phyloP scores from a whole-genome alignment of 2,113 vertebrate species.

The Lipophrys pholis region DNA sequence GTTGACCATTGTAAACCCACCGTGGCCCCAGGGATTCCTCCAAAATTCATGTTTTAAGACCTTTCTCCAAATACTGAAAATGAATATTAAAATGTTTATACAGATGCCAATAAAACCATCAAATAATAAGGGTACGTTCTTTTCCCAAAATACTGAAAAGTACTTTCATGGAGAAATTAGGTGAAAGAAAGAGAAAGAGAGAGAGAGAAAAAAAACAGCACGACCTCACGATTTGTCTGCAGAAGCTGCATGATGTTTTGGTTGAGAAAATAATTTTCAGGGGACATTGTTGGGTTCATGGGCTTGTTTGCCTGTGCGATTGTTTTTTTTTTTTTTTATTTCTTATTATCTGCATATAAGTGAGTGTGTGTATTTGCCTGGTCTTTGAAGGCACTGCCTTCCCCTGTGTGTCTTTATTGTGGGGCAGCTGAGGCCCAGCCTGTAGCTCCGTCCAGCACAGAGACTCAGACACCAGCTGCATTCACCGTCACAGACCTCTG shows the following conservation, averaged over 20 bases:
- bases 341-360: constrained; percentile 25
- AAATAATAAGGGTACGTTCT: not conserved
- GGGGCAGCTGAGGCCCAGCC: constrained; percentile 94
- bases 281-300: constrained; percentile 26
- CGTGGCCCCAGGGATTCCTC: not conserved
- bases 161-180: constrained; percentile 18
- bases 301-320: constrained; percentile 42
- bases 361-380: constrained; percentile 74
- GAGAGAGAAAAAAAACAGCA: constrained; percentile 17
- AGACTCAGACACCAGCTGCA: constrained; percentile 94
- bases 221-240: constrained; percentile 26
- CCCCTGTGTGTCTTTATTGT: constrained; percentile 95
- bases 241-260: constrained; percentile 40
- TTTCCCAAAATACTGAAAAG: not conserved
- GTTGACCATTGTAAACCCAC: constrained; percentile 12
- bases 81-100: constrained; percentile 8
- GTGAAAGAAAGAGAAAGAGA: constrained; percentile 26
- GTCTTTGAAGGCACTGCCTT: constrained; percentile 87
- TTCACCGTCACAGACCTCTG: constrained; percentile 91
- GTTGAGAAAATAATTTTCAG: constrained; percentile 40
- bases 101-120: not conserved
- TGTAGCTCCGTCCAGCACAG: constrained; percentile 90
- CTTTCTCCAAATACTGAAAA: not conserved
- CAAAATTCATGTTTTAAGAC: not conserved
- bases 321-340: not conserved